Conservation (phyloP, 2,888 invertebrate genomes). For the Sarcophaga subvicina region DNA sequence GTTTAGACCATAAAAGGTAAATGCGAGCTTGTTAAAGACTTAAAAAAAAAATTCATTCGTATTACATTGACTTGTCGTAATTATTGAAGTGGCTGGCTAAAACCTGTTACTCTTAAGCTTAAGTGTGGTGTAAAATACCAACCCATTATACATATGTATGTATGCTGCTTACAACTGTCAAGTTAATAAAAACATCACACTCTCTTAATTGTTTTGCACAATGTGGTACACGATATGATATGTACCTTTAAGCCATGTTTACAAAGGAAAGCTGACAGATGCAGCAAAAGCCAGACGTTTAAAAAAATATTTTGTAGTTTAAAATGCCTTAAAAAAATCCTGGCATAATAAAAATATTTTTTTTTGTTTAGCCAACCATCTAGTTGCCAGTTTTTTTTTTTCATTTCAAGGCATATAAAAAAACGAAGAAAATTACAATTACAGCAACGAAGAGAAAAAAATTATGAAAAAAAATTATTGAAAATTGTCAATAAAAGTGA, state of each 20-base stretch:
- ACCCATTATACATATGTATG: slow-evolving; percentile 27
- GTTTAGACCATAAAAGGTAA: slow-evolving; percentile 52
- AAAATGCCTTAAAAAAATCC: too few relatives aligned
- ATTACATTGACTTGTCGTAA: slow-evolving; percentile 44
- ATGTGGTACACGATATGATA: background rate
- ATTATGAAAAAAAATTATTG: slow-evolving; percentile 7
- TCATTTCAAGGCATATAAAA: background rate
- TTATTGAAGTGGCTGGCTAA: slow-evolving; percentile 3
- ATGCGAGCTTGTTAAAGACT: slow-evolving; percentile 9
- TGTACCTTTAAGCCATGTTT: slow-evolving; percentile 66
- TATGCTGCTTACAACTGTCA: slow-evolving; percentile 55
- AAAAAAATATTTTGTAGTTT: background rate
- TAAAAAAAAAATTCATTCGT: background rate
- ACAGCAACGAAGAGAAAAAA: slow-evolving; percentile 13
- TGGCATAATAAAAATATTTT: too few relatives aligned
- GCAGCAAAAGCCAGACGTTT: background rate
- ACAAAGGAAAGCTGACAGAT: slow-evolving; percentile 34
- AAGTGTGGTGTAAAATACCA: background rate
- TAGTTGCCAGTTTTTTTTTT: slow-evolving; percentile 4
- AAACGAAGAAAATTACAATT: background rate
- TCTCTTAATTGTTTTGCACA: slow-evolving; percentile 63
- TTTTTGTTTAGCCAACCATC: background rate
- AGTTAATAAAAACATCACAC: slow-evolving; percentile 17
- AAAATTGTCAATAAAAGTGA: slow-evolving; percentile 71
- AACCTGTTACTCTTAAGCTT: slow-evolving; percentile 31